Evolutionary conservation across 1,140 invertebrate genomes (phyloP).

Genomic region (Aphaenogaster floridana): DNA sequence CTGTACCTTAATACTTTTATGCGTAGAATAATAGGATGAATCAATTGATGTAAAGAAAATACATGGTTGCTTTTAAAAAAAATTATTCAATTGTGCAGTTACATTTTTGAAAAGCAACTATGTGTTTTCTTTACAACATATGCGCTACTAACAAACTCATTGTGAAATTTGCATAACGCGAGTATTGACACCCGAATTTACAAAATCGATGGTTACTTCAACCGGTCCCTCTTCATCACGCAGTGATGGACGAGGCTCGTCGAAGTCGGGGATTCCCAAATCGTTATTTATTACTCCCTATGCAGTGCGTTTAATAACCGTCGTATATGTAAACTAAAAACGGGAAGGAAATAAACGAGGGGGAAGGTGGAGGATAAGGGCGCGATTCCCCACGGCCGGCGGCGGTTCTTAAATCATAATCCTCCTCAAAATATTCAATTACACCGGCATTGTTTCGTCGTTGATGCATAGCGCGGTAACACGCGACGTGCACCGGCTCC

Average conservation of each 20-base stretch:
- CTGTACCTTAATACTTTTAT: no score
- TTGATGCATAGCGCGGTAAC: conserved; percentile 62
- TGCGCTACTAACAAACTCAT: background rate
- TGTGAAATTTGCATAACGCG: conserved; percentile 1
- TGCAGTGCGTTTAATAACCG: conserved; percentile 18
- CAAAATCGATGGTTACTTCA: conserved; percentile 35
- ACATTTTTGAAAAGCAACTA: no score
- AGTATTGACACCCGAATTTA: conserved; percentile 1
- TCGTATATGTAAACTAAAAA: conserved; percentile 44
- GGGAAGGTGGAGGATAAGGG: background rate
- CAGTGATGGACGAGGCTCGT: background rate
- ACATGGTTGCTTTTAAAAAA: no score
- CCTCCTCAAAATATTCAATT: conserved; percentile 63
- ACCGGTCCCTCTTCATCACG: background rate
- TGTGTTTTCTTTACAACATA: background rate
- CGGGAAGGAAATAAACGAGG: background rate
- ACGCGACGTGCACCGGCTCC: conserved; percentile 51
- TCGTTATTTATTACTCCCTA: conserved; percentile 49
- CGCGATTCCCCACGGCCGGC: conserved; percentile 27
- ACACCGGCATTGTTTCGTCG: conserved; percentile 61
- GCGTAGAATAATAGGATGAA: no score
- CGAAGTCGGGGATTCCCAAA: conserved; percentile 34
- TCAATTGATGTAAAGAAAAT: no score
- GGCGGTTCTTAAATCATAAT: conserved; percentile 61
- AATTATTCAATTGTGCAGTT: no score